Evolutionary conservation across 2,797 vertebrate species (phyloP), one percentile per base, ranked within the genome.

Genomic region (Toxotes lorentzi): DNA sequence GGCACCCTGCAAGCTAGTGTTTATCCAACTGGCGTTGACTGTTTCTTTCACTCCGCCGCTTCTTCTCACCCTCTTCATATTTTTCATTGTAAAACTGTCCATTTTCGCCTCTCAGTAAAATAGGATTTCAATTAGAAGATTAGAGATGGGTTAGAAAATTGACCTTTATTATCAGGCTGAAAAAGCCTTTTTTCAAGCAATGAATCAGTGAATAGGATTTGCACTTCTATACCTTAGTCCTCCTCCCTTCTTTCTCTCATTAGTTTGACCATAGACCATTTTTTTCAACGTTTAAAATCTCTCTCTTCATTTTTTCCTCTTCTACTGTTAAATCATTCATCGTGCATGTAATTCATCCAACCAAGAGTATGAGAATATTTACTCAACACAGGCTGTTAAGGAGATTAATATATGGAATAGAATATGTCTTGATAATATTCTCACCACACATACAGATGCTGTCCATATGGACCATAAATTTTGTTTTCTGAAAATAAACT

Each of bases 1-100:
- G 19, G 59, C 86, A 77, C 82, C 84, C 66, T 69, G 66, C 57
- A 70, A 85, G 73, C 2, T 8, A 76, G 54, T 83, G 79, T 86
- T 86, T 87, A 82, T 88, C 77, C 86, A 78, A 72, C 76, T 68
- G 65, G 69, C 32, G 62, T 78, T 70, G 61, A 67, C 59, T 61
- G 66, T 82, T 78, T 88, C 76, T 84, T 73, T 87, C 83, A 81
- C 70, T 73, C 8, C 66, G 12, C 7, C 1, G 6, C 82, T 73
- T 83, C 82, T 73, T 85, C 56, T 82, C 48, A 53, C 24, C 30
- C 34, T 68, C 23, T 23, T 63, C 40, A 38, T 71, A 65, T 73
- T 57, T 66, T 82, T 89, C 14, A 24, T 53, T 53, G 19, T 61
- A 23, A 62, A 74, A 57, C 61, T 30, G 14, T 12, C 4, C 11